Conservation (phyloP, 2,797 vertebrate species). For the Sebastes variabilis region DNA sequence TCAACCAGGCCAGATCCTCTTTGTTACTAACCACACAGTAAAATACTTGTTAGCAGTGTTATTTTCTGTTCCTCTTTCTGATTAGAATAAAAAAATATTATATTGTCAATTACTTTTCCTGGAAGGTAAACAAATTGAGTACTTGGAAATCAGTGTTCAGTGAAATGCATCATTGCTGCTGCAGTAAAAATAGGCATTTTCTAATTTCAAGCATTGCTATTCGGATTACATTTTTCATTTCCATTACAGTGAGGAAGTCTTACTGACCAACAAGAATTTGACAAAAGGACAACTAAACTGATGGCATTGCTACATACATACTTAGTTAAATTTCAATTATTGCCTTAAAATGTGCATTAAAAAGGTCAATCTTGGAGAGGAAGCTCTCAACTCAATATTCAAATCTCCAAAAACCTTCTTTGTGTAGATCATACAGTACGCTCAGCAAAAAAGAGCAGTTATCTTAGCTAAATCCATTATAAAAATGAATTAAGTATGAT, state of each 20-base stretch:
- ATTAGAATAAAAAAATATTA: not conserved
- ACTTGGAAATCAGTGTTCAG: constrained; percentile 42
- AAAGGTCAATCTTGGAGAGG: constrained; percentile 3
- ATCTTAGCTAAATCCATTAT: not conserved
- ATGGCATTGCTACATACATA: not conserved
- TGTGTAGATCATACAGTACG: not conserved
- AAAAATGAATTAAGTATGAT: not conserved
- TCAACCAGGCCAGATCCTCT: constrained; percentile 49
- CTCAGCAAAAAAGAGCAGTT: not conserved
- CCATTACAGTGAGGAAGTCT: constrained; percentile 8
- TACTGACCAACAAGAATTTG: not conserved
- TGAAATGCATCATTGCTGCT: constrained; percentile 56
- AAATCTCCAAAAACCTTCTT: constrained; percentile 1
- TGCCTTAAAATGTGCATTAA: constrained; percentile 21
- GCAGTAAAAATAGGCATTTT: constrained; percentile 20
- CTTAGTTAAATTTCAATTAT: constrained; percentile 1
- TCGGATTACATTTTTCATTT: not conserved
- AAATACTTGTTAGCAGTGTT: constrained; percentile 38
- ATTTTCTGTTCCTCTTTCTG: constrained; percentile 57
- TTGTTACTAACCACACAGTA: not conserved
- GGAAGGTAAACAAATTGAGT: constrained; percentile 17
- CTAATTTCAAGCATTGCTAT: constrained; percentile 19
- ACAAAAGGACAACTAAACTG: not conserved
- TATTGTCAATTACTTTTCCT: constrained; percentile 22
- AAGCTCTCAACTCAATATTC: not conserved